Base-by-base conservation (phyloP, 2,113 vertebrate genomes). In the Parotia lawesii region DNA sequence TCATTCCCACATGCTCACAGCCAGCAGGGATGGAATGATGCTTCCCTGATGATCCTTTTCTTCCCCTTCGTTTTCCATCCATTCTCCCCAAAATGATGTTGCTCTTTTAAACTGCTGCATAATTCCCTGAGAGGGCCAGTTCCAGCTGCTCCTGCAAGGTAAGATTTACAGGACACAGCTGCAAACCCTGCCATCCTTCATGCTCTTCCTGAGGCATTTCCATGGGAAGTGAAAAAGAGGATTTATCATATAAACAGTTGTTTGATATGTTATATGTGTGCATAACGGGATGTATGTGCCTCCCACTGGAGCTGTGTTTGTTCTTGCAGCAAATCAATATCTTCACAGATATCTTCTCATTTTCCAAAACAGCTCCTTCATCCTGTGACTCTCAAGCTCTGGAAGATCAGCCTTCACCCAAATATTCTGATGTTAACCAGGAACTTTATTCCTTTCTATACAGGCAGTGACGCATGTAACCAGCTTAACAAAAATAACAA, bases 401-500 rank as follows among this genome's bases (percentile, higher is more conserved):
- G 53, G 82, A 81, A 78, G 53, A 76, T 85, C 61, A 69, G 31
- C 27, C 53, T 69, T 81, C 45, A 80, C 27, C 35, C 61, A 64
- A 78, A 87, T 29, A 90, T 11, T 71, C 69, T 25, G 38, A 62
- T 37, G 20, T 16, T 84, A 80, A 77, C 16, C 44, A 71, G 38
- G 50, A 90, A 70, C 35, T 95, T 93, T 57, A 90, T 75, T 90
- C n/a, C n/a, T 78, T 93, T 35, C 64, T 37, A 25, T 2, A 71
- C 35, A 83, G 28, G 44, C 67, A 90, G 51, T 60, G 69, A 92
- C 2, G 0, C 51, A 45, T 0, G 5, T 60, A 93, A 90, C 47
- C 45, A 93, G 73, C 89, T 86, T 93, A 94, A 90, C 44, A 90
- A 80, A 90, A 91, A 77, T 5, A 62, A 3, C 5, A 53, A 38